These are phyloP conservation scores for Rhamnusium bicolor DNA, from an alignment of 2,888 invertebrate species.

Conservation along the genomic window DNA sequence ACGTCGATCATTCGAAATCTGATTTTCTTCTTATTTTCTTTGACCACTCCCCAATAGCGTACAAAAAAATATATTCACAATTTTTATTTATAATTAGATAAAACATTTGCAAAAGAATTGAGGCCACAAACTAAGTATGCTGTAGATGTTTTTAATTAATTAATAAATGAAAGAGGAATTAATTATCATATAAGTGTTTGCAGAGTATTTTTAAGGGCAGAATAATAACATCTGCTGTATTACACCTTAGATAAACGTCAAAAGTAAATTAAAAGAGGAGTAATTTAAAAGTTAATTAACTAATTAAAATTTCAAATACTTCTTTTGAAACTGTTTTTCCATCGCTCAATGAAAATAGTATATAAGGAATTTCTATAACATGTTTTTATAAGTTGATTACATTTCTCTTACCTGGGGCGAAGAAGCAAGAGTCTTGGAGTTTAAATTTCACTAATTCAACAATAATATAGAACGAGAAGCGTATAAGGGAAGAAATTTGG, in stretches of 20 bases:
- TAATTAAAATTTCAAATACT: not conserved
- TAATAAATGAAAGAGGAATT: not conserved
- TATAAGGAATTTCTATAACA: not conserved
- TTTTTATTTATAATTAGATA: no score
- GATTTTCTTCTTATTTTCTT: no score
- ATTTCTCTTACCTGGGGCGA: constrained; percentile 23
- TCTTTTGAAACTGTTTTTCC: not conserved
- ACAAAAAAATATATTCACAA: no score
- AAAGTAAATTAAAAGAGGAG: not conserved
- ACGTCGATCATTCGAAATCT: no score
- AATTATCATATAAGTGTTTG: not conserved
- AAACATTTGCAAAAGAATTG: no score
- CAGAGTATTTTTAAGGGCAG: not conserved
- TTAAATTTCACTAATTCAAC: constrained; percentile 7
- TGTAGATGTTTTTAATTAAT: not conserved
- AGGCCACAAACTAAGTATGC: no score
- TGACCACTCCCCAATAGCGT: no score
- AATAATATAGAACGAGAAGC: not conserved
- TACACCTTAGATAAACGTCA: not conserved
- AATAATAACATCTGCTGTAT: not conserved
- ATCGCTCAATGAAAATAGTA: not conserved
- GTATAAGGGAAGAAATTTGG: not conserved
- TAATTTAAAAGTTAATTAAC: not conserved
- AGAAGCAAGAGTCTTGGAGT: not conserved
- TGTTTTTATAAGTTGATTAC: not conserved